phyloP scores from a whole-genome alignment of 2,797 vertebrate species.

The Ciconia nigra region DNA sequence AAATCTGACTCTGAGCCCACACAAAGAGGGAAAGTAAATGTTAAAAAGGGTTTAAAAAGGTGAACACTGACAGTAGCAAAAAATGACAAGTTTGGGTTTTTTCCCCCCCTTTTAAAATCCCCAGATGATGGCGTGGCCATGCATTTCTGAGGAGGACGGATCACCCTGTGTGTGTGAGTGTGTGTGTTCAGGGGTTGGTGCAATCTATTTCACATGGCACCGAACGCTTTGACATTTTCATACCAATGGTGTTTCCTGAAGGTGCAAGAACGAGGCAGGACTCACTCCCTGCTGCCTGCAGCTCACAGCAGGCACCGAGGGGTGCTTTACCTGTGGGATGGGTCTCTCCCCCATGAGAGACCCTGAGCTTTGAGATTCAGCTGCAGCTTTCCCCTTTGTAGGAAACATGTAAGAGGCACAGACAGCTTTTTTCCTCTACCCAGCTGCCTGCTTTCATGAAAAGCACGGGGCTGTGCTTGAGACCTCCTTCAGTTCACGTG shows the following conservation, averaged over 20 bases:
- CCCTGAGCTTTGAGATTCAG: not conserved
- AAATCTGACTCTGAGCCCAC: not conserved
- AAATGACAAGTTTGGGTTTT: accelerated
- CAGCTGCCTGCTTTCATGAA: not conserved
- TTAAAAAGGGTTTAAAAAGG: not conserved
- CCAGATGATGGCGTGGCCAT: accelerated
- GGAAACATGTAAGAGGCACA: not conserved
- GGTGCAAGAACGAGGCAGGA: not conserved
- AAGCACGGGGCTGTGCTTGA: not conserved
- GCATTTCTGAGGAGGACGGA: not conserved
- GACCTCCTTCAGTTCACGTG: not conserved
- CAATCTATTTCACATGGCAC: not conserved
- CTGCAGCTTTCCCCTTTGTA: not conserved
- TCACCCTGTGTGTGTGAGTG: not conserved
- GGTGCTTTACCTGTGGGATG: not conserved
- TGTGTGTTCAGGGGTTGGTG: not conserved
- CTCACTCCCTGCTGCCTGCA: not conserved
- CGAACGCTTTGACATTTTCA: not conserved
- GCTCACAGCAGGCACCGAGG: not conserved
- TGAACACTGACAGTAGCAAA: not conserved
- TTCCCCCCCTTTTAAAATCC: not conserved
- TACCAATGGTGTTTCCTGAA: not conserved
- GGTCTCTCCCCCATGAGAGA: accelerated
- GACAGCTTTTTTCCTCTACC: not conserved
- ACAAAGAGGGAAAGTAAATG: not conserved